These are phyloP conservation scores for Dendrolimus pini DNA, from an alignment of 2,888 invertebrate genomes.

Conservation along the genomic window DNA sequence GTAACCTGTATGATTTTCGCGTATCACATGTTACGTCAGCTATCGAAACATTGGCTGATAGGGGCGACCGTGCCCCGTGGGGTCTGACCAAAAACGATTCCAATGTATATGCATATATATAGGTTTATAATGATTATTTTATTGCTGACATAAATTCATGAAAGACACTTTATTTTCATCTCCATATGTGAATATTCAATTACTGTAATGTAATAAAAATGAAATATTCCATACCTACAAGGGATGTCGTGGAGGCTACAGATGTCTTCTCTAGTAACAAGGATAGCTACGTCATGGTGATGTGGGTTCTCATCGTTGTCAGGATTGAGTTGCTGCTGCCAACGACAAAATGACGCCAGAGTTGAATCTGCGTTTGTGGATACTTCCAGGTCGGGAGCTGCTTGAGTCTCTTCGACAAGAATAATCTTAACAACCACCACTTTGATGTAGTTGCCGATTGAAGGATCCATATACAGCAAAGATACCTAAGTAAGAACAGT, in stretches of 20 bases:
- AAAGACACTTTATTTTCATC: not conserved
- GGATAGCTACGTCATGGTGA: constrained; percentile 93
- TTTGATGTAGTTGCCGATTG: constrained; percentile 93
- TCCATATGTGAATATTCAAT: too few relatives aligned
- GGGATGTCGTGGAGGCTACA: constrained; percentile 77
- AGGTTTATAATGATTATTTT: not conserved
- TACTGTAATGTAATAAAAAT: too few relatives aligned
- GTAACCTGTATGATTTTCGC: constrained; percentile 25
- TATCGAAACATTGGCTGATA: constrained; percentile 12
- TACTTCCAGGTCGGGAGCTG: constrained; percentile 81
- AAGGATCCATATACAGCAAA: constrained; percentile 89
- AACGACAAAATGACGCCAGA: constrained; percentile 89
- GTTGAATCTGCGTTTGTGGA: constrained; percentile 90
- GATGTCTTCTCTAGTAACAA: constrained; percentile 88
- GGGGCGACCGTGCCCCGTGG: constrained; percentile 11
- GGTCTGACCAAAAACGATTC: constrained; percentile 9
- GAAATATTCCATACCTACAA: constrained; percentile 61
- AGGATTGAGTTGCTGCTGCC: constrained; percentile 87
- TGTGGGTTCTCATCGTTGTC: constrained; percentile 87
- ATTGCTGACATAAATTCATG: not conserved
- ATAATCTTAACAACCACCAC: constrained; percentile 92
- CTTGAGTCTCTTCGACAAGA: constrained; percentile 81
- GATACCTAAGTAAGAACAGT: constrained; percentile 72
- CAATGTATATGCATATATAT: not conserved
- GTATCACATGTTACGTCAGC: constrained; percentile 6